Conservation (phyloP, 2,113 vertebrate genomes). For the Plecturocebus donacophilus region DNA sequence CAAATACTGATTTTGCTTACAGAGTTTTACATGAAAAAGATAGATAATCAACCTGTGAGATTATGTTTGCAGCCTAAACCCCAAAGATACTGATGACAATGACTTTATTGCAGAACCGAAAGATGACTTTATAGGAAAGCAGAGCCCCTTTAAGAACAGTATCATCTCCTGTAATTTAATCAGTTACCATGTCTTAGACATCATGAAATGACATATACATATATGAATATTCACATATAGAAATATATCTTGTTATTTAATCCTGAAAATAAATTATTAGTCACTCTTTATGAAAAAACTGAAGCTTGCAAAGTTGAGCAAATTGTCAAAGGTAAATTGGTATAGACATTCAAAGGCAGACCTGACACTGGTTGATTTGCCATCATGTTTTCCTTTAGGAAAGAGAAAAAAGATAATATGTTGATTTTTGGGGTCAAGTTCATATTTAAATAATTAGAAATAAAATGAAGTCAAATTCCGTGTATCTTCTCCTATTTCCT, state of each 20-base stretch:
- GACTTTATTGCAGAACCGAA: neutral
- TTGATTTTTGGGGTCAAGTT: neutral
- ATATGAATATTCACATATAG: no score
- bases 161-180: neutral
- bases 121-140: neutral
- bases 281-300: neutral
- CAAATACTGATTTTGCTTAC: neutral
- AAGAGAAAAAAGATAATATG: no score
- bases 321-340: neutral
- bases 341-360: neutral
- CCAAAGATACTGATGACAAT: neutral
- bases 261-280: neutral
- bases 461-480: neutral
- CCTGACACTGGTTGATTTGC: accelerated
- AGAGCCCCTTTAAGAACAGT: neutral
- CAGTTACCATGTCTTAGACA: neutral
- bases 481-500: neutral
- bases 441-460: neutral
- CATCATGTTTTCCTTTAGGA: neutral
- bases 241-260: neutral
- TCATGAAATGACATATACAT: neutral
- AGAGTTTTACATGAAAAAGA: neutral
- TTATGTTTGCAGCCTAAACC: neutral
- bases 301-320: neutral
- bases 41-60: neutral